Conservation (phyloP, 2,888 invertebrate genomes). For the Acleris emargana region DNA sequence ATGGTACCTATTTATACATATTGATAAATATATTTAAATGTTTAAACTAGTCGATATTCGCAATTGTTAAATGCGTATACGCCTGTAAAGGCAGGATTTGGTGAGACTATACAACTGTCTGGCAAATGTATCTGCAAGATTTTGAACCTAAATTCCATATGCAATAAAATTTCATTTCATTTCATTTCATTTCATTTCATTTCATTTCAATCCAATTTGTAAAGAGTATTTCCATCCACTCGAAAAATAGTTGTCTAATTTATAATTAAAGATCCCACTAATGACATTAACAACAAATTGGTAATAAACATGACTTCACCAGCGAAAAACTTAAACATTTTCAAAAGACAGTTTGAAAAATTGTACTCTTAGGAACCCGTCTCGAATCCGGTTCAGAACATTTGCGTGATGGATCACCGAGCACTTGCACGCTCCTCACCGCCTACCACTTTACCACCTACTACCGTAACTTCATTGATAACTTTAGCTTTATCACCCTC, state of each 20-base stretch:
- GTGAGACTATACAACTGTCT: too few species aligned
- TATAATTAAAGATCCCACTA: neutral
- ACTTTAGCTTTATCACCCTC: slow-evolving; percentile 36
- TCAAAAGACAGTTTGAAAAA: slow-evolving; percentile 61
- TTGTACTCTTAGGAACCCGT: slow-evolving; percentile 62
- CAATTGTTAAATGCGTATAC: too few species aligned
- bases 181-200: too few species aligned
- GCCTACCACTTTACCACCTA: slow-evolving; percentile 46
- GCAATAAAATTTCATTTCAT: too few species aligned
- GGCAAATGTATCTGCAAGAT: too few species aligned
- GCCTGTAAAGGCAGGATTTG: too few species aligned
- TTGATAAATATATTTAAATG: too few species aligned
- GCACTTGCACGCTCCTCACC: slow-evolving; percentile 63
- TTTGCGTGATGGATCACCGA: slow-evolving; percentile 79
- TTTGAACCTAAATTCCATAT: too few species aligned
- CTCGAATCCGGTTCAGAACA: slow-evolving; percentile 73
- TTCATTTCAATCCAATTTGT: too few species aligned
- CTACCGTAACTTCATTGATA: slow-evolving; percentile 41
- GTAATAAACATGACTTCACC: slow-evolving; percentile 35
- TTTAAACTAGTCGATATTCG: too few species aligned
- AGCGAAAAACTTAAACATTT: slow-evolving; percentile 49
- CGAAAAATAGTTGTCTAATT: neutral
- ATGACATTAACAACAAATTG: slow-evolving; percentile 13
- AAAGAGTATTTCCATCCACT: too few species aligned
- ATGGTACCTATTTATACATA: too few species aligned